phyloP scores from a whole-genome alignment of 1,140 invertebrate species.

The Papilio polyxenes region DNA sequence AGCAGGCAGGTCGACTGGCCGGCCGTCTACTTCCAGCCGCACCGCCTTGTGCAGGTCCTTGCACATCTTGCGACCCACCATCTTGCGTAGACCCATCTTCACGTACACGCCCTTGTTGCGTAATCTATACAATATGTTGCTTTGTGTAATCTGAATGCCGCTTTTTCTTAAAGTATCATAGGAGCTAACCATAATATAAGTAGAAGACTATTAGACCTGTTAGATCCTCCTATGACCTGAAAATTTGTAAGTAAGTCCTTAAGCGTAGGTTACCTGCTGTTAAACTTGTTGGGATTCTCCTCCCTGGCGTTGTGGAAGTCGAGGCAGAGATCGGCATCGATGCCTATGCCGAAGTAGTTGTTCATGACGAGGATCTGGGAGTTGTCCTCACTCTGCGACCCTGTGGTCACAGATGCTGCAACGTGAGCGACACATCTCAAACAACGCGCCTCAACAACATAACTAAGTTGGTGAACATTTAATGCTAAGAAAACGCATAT shows the following conservation, averaged over 20 bases:
- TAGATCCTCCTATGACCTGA: no score
- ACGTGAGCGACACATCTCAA: slow-evolving; percentile 38
- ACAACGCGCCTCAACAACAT: neutral
- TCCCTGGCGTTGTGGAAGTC: slow-evolving; percentile 99
- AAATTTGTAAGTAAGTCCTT: no score
- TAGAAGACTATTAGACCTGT: no score
- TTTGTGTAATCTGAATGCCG: neutral
- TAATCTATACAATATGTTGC: slow-evolving; percentile 82
- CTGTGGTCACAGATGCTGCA: slow-evolving; percentile 77
- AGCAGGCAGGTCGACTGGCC: slow-evolving; percentile 94
- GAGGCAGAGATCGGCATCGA: slow-evolving; percentile 98
- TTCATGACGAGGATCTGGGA: slow-evolving; percentile 99
- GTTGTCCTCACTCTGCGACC: slow-evolving; percentile 97
- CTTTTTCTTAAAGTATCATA: neutral
- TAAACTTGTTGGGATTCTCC: slow-evolving; percentile 99
- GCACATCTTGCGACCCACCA: slow-evolving; percentile 96
- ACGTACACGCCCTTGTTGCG: slow-evolving; percentile 99
- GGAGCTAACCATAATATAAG: neutral
- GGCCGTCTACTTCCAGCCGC: slow-evolving; percentile 97
- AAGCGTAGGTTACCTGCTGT: slow-evolving; percentile 84
- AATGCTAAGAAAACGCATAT: no score
- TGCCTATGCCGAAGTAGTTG: slow-evolving; percentile 99
- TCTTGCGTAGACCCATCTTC: slow-evolving; percentile 98
- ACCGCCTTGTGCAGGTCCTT: slow-evolving; percentile 98
- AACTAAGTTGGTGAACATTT: neutral